Evolutionary conservation across 2,888 invertebrate genomes (phyloP).

Genomic region (Lutraria lutraria): DNA sequence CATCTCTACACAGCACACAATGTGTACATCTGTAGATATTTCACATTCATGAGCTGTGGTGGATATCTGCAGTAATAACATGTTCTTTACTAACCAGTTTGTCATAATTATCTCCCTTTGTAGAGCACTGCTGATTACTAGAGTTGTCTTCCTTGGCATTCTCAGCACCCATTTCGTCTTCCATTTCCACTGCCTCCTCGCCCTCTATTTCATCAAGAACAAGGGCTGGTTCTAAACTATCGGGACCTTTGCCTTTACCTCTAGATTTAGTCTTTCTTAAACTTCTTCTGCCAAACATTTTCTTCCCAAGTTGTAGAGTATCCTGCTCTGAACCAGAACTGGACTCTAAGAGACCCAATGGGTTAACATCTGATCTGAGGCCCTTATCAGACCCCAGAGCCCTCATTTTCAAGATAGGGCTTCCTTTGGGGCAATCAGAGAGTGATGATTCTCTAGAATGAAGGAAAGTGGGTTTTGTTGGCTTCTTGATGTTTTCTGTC

Average conservation of each 20-base stretch:
- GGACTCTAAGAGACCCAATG: slow-evolving; percentile 75
- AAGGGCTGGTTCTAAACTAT: slow-evolving; percentile 76
- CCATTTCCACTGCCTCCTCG: slow-evolving; percentile 65
- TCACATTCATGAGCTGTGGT: slow-evolving; percentile 14
- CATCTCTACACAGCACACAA: neutral
- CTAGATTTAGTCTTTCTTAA: slow-evolving; percentile 84
- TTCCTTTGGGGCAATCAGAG: slow-evolving; percentile 70
- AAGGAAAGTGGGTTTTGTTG: slow-evolving; percentile 79
- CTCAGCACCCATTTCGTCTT: slow-evolving; percentile 25
- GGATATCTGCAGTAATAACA: slow-evolving; percentile 44
- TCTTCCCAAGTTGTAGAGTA: slow-evolving; percentile 71
- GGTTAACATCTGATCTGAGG: slow-evolving; percentile 46
- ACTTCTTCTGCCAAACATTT: slow-evolving; percentile 76
- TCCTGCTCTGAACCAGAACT: slow-evolving; percentile 83
- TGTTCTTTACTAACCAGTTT: slow-evolving; percentile 17
- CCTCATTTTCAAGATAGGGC: slow-evolving; percentile 70
- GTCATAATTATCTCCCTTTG: slow-evolving; percentile 28
- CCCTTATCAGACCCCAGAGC: slow-evolving; percentile 44
- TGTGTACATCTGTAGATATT: no score
- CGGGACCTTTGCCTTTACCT: slow-evolving; percentile 84
- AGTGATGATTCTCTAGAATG: slow-evolving; percentile 70
- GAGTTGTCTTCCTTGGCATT: neutral
- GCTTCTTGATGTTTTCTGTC: slow-evolving; percentile 67
- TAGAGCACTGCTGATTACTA: neutral
- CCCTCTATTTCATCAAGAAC: slow-evolving; percentile 78